Conservation (phyloP, 1,140 invertebrate genomes). For the Thrips palmi region DNA sequence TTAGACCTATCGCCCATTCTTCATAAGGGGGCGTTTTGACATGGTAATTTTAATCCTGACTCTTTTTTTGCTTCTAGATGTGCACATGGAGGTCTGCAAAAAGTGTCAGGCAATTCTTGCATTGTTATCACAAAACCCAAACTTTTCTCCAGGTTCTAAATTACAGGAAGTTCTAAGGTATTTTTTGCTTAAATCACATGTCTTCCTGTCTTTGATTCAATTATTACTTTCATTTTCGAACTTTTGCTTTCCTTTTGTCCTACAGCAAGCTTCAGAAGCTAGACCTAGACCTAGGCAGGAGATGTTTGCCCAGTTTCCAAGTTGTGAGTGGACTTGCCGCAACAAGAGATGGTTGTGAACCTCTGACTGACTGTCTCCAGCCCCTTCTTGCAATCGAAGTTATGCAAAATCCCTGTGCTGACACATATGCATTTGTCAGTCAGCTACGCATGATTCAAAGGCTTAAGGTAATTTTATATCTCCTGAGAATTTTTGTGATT, state of each 20-base stretch:
- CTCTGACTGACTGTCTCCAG: conserved; percentile 54
- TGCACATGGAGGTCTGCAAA: conserved; percentile 44
- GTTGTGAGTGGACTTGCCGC: too few species aligned
- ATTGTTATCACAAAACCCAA: conserved; percentile 34
- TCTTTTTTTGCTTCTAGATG: conserved; percentile 26
- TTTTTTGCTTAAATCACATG: neutral
- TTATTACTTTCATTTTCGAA: too few species aligned
- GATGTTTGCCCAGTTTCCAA: too few species aligned
- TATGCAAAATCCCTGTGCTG: conserved; percentile 50
- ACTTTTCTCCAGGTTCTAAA: conserved; percentile 29
- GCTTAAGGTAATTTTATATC: conserved; percentile 37
- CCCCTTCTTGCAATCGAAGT: conserved; percentile 54
- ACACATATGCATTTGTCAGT: conserved; percentile 56
- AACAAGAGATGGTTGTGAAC: conserved; percentile 35
- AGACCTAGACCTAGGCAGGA: too few species aligned
- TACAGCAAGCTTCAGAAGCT: too few species aligned
- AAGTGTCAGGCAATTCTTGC: conserved; percentile 53
- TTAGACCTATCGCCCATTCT: conserved; percentile 2
- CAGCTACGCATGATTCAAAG: conserved; percentile 67
- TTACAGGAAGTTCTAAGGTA: conserved; percentile 14
- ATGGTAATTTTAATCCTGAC: too few species aligned
- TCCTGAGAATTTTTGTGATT: conserved; percentile 2
- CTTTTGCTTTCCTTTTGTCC: too few species aligned
- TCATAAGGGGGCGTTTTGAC: conserved; percentile 9
- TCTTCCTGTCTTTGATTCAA: neutral